phyloP scores from a whole-genome alignment of 1,140 invertebrate species.

The Psix sp. region DNA sequence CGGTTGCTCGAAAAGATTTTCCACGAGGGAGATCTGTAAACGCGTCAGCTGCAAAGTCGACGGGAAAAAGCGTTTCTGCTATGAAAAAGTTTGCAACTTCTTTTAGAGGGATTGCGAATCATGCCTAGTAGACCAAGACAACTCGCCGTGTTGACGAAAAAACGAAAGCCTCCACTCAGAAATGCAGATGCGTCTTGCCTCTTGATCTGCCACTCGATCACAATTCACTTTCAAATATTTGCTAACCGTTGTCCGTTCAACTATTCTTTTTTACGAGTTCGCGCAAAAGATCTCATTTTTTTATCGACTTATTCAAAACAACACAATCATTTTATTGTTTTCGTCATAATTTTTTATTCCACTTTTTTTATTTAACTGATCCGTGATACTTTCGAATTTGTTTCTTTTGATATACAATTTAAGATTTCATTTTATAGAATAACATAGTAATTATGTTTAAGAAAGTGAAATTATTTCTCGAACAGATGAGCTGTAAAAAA shows the following conservation, averaged over 20 bases:
- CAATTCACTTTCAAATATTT: background rate
- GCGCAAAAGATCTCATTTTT: too few relatives aligned
- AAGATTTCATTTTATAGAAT: too few relatives aligned
- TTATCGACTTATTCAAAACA: too few relatives aligned
- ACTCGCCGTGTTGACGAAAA: slow-evolving; percentile 56
- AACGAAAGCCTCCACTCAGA: slow-evolving; percentile 62
- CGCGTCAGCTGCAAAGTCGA: slow-evolving; percentile 60
- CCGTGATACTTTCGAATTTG: too few relatives aligned
- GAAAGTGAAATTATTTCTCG: too few relatives aligned
- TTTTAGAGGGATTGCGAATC: slow-evolving; percentile 46
- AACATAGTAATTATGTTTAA: too few relatives aligned
- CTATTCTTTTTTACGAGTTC: too few relatives aligned
- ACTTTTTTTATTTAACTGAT: too few relatives aligned
- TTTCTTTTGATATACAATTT: too few relatives aligned
- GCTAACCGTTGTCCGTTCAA: background rate
- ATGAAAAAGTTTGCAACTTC: slow-evolving; percentile 41
- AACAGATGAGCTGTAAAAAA: slow-evolving; percentile 61
- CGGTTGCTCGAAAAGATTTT: slow-evolving; percentile 42
- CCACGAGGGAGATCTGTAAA: slow-evolving; percentile 57
- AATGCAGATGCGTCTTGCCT: slow-evolving; percentile 63
- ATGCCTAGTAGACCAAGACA: slow-evolving; percentile 65
- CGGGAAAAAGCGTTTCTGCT: slow-evolving; percentile 53
- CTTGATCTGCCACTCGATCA: slow-evolving; percentile 25
- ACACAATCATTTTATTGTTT: too few relatives aligned
- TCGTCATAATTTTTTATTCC: too few relatives aligned